Evolutionary conservation across 2,797 vertebrate genomes (phyloP).

Genomic region (Enteromius trimaculatus): DNA sequence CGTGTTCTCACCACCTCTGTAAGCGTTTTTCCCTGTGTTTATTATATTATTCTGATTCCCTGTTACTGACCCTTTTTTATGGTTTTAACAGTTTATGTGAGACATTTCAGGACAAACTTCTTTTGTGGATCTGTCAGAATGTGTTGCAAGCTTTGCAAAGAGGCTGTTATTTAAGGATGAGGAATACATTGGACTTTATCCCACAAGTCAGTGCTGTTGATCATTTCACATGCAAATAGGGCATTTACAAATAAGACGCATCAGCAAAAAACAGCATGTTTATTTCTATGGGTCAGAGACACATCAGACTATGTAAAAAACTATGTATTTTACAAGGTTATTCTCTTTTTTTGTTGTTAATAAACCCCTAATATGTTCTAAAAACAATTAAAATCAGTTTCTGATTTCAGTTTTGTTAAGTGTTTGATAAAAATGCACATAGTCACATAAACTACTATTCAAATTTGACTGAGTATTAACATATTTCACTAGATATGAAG

Average conservation of each 20-base stretch:
- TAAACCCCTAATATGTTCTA: not conserved
- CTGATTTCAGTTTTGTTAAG: not conserved
- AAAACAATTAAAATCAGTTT: not conserved
- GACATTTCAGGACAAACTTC: not conserved
- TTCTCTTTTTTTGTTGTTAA: not conserved
- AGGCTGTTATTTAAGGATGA: not conserved
- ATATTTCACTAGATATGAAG: not conserved
- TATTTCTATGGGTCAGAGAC: not conserved
- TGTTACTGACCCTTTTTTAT: too few relatives aligned
- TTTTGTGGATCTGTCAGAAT: not conserved
- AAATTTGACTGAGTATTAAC: not conserved
- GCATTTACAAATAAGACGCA: not conserved
- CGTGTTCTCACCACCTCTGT: too few relatives aligned
- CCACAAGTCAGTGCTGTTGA: not conserved
- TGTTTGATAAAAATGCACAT: not conserved
- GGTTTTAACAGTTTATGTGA: not conserved
- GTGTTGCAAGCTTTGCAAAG: not conserved
- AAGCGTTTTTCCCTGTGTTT: too few relatives aligned
- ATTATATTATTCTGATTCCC: too few relatives aligned
- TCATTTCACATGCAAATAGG: constrained; percentile 11
- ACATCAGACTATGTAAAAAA: too few relatives aligned
- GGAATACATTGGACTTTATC: not conserved
- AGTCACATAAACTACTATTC: not conserved
- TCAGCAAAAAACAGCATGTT: not conserved
- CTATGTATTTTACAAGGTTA: not conserved